These are phyloP conservation scores for Gobiocypris rarus DNA, from an alignment of 2,113 vertebrate species.

Conservation along the genomic window DNA sequence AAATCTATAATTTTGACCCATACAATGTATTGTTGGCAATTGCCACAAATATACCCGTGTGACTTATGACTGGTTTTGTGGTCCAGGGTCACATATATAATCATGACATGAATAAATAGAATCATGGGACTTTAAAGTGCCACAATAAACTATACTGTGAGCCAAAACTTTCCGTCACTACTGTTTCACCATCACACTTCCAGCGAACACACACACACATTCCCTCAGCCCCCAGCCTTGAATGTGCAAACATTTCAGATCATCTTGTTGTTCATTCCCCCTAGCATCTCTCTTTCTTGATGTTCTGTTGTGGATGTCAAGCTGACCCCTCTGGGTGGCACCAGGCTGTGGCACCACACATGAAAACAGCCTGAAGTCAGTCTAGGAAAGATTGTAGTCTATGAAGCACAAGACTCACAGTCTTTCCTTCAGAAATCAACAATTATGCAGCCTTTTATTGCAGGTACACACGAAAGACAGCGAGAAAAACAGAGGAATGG, in stretches of 20 bases:
- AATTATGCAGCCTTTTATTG: background rate
- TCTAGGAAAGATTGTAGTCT: conserved; percentile 20
- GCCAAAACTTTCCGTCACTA: conserved; percentile 37
- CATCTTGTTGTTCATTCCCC: conserved; percentile 21
- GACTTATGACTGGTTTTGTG: too few species aligned
- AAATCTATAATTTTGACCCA: too few species aligned
- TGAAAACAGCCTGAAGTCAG: background rate
- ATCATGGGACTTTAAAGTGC: background rate
- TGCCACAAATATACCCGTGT: too few species aligned
- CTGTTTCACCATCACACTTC: conserved; percentile 45
- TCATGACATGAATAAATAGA: background rate
- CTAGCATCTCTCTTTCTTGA: conserved; percentile 23
- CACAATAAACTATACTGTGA: conserved; percentile 35
- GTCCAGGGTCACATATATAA: background rate
- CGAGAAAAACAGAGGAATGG: background rate
- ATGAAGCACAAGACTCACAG: background rate
- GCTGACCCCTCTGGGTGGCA: conserved; percentile 26
- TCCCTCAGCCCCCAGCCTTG: conserved; percentile 16
- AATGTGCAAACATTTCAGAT: conserved; percentile 43
- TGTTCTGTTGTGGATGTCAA: conserved; percentile 44
- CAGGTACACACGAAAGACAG: background rate
- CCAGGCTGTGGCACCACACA: conserved; percentile 24
- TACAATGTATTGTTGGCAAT: too few species aligned
- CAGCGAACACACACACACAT: background rate
- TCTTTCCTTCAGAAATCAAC: conserved; percentile 20